These are phyloP conservation scores for Nannoperca obscura DNA, from an alignment of 2,797 vertebrate genomes.

Conservation along the genomic window DNA sequence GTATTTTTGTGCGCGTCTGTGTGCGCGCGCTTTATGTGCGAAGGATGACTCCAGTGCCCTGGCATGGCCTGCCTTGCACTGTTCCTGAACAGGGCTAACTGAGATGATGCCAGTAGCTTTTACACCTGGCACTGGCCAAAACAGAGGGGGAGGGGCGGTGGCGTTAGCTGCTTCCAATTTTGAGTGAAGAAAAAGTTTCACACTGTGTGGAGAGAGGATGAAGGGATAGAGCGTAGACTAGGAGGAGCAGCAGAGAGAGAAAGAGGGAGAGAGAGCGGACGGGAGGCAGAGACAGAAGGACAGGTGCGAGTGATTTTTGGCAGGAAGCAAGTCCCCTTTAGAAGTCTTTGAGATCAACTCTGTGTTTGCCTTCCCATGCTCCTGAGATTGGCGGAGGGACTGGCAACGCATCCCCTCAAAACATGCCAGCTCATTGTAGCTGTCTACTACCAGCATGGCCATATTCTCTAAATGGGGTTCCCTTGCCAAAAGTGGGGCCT, in stretches of 20 bases:
- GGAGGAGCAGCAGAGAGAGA: slow-evolving; percentile 54
- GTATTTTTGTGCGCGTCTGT: slow-evolving; percentile 41
- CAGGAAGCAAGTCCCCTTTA: slow-evolving; percentile 75
- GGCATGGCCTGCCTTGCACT: slow-evolving; percentile 58
- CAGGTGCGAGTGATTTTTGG: slow-evolving; percentile 83
- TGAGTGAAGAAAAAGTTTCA: slow-evolving; percentile 58
- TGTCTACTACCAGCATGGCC: slow-evolving; percentile 55
- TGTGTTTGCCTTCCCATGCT: slow-evolving; percentile 88
- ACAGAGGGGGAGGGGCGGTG: slow-evolving; percentile 50
- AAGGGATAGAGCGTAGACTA: slow-evolving; percentile 56
- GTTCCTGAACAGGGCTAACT: slow-evolving; percentile 66
- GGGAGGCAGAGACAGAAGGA: slow-evolving; percentile 73
- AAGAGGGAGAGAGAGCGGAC: slow-evolving; percentile 34
- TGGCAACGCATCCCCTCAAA: slow-evolving; percentile 64
- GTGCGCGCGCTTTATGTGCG: slow-evolving; percentile 34
- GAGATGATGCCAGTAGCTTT: slow-evolving; percentile 76
- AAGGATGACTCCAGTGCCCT: slow-evolving; percentile 72
- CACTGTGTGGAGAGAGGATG: slow-evolving; percentile 45
- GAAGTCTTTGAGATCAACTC: slow-evolving; percentile 82
- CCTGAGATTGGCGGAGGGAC: slow-evolving; percentile 67
- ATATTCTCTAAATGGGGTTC: slow-evolving; percentile 58
- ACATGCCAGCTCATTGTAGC: slow-evolving; percentile 71
- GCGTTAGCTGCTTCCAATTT: slow-evolving; percentile 48
- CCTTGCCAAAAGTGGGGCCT: slow-evolving; percentile 54
- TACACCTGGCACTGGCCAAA: slow-evolving; percentile 79